Base-by-base conservation (phyloP, 2,797 vertebrate species). In the Moxostoma hubbsi region DNA sequence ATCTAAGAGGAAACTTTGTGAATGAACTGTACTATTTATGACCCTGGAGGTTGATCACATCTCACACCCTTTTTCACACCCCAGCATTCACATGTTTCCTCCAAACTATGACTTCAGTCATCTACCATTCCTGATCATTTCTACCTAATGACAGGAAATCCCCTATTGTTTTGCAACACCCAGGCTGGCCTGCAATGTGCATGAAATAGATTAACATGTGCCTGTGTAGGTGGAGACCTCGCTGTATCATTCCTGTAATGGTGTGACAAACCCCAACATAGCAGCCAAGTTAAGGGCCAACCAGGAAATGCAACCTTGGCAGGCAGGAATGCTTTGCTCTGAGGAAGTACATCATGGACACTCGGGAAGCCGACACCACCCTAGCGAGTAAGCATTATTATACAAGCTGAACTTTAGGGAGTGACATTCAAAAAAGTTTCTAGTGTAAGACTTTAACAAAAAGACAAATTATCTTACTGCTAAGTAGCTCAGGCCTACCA, bases 351-450 rank as follows among this genome's bases (percentile, higher is more conserved):
- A 70, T 83, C 67, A 89, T 84, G 87, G 45, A 16, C 64, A 57
- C 11, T 16, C 80, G 86, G 90, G 89, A 92, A 89, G 84, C 88
- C 85, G 75, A 86, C 83, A 64, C 83, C 87, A 79, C 66, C 64
- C 54, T 2, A n/a, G 15, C 59, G 68, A 82, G 18, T 73, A 51
- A 79, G 77, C 59, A n/a, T 15, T 67, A 46, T 46, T 36, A 36
- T 36, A 36, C 36, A 36, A 36, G 36, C 36, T 36, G 36, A 36
- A 64, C 5, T 49, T 50, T 54, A 67, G 45, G 75, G 64, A 43
- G 62, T 61, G 63, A 55, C 43, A 12, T 18, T 43, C 8, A 61
- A 36, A 36, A 36, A 46, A 63, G 16, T 6, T 45, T 12, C 36
- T 61, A 11, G 11, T 24, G 59, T 36, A 36, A 36, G 9, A 36